These are phyloP conservation scores for Neogale vison DNA, from an alignment of 2,113 vertebrate species.

Conservation along the genomic window DNA sequence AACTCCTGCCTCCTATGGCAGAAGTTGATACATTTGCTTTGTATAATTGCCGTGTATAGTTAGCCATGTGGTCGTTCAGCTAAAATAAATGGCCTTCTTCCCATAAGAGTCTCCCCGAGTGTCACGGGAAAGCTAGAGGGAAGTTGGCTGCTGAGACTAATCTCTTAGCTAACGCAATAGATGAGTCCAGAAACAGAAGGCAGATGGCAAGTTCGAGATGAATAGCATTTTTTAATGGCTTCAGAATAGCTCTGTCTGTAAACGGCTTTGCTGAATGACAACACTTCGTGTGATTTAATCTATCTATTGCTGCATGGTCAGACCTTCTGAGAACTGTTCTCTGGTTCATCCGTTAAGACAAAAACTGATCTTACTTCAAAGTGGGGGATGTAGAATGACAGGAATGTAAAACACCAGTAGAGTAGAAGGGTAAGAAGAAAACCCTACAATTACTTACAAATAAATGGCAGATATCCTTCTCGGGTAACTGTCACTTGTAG, in stretches of 20 bases:
- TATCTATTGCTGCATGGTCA: conserved; percentile 69
- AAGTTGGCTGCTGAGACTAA: conserved; percentile 80
- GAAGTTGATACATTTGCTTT: conserved; percentile 81
- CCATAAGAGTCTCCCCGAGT: conserved; percentile 83
- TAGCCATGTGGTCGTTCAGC: conserved; percentile 77
- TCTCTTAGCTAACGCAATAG: conserved; percentile 76
- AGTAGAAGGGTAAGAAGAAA: conserved; percentile 38
- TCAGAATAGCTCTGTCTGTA: conserved; percentile 81
- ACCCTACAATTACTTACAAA: neutral
- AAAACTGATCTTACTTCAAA: conserved; percentile 31
- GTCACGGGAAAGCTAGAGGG: conserved; percentile 80
- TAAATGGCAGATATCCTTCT: neutral
- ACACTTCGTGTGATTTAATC: conserved; percentile 65
- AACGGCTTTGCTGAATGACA: conserved; percentile 80
- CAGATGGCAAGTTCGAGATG: conserved; percentile 82
- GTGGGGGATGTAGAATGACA: neutral
- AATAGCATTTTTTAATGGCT: conserved; percentile 83
- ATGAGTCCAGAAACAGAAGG: conserved; percentile 79
- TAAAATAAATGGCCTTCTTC: conserved; percentile 85
- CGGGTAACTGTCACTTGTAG: neutral
- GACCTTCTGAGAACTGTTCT: conserved; percentile 75
- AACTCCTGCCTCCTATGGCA: conserved; percentile 81
- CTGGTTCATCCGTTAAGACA: conserved; percentile 48
- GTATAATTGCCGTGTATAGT: conserved; percentile 85
- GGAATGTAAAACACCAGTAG: conserved; percentile 52